Evolutionary conservation across 2,797 vertebrate genomes (phyloP), one percentile per base, ranked within the genome.

Genomic region (Tachyglossus aculeatus): DNA sequence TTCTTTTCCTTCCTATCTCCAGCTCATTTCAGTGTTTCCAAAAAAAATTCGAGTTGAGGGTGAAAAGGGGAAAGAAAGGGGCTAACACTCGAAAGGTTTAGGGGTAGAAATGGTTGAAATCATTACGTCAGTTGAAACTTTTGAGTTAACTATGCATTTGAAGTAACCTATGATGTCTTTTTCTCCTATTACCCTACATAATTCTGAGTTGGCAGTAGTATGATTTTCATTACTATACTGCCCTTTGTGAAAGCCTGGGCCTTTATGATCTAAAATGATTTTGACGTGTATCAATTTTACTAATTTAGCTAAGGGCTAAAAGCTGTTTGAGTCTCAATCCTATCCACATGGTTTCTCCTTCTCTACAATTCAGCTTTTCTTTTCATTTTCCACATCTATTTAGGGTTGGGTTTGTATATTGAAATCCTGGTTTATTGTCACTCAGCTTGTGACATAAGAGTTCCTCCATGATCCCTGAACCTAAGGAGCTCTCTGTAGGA

Each of bases 401-500:
- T 21, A 3, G 25, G 24, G 57, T 3, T 21, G 78, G 59, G 57
- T 71, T n/a, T n/a, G 52, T 41, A 27, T 27, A 14, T 44, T 64
- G 25, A 16, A n/a, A n/a, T n/a, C n/a, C n/a, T n/a, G n/a, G n/a
- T n/a, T 6, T 71, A 34, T 45, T 61, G 22, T 60, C 54, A 38
- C 80, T 60, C 21, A 55, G 32, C 27, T 55, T 55, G 58, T 66
- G 47, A 74, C 59, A 47, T 66, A 67, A 0, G 44, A n/a, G n/a
- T n/a, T n/a, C n/a, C n/a, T n/a, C n/a, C n/a, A n/a, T n/a, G n/a
- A n/a, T n/a, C n/a, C n/a, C n/a, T n/a, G 68, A 84, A 58, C 48
- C 67, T 77, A 39, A 59, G 75, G 71, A 63, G 60, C 62, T 75
- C 80, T 75, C 82, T 51, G 80, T 37, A 51, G 82, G 81, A 85